These are phyloP conservation scores for Cephus pygmeus DNA, from an alignment of 2,888 invertebrate genomes.

Conservation along the genomic window DNA sequence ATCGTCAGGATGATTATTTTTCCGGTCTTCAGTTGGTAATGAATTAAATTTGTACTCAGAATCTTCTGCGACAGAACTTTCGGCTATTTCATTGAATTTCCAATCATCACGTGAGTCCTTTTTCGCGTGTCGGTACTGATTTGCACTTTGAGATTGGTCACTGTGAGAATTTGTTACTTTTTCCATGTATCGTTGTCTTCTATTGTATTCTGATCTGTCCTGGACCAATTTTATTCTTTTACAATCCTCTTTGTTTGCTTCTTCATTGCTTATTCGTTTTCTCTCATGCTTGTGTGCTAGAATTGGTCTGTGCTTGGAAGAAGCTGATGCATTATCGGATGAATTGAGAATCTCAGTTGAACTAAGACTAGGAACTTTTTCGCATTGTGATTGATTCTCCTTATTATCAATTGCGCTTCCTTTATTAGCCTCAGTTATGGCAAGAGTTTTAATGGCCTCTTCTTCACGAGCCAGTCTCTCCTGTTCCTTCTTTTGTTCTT, in stretches of 20 bases:
- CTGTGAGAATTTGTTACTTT: neutral
- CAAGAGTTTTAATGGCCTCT: neutral
- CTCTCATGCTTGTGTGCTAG: slow-evolving; percentile 9
- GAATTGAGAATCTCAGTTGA: neutral
- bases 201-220: slow-evolving; percentile 4
- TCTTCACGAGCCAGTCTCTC: slow-evolving; percentile 7
- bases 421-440: neutral
- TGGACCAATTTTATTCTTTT: slow-evolving; percentile 10
- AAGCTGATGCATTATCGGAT: neutral
- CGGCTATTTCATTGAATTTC: neutral
- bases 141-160: neutral
- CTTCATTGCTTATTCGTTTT: slow-evolving; percentile 8
- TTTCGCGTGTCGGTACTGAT: neutral
- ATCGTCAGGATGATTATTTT: neutral
- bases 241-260: neutral
- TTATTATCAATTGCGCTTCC: neutral
- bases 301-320: neutral
- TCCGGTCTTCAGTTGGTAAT: neutral
- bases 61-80: neutral
- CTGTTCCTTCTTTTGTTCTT: slow-evolving; percentile 15
- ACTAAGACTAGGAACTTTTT: slow-evolving; percentile 1
- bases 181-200: neutral
- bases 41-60: neutral
- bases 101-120: neutral
- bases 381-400: neutral